Evolutionary conservation across 2,888 invertebrate species (phyloP).

Genomic region (Ectobius pallidus): DNA sequence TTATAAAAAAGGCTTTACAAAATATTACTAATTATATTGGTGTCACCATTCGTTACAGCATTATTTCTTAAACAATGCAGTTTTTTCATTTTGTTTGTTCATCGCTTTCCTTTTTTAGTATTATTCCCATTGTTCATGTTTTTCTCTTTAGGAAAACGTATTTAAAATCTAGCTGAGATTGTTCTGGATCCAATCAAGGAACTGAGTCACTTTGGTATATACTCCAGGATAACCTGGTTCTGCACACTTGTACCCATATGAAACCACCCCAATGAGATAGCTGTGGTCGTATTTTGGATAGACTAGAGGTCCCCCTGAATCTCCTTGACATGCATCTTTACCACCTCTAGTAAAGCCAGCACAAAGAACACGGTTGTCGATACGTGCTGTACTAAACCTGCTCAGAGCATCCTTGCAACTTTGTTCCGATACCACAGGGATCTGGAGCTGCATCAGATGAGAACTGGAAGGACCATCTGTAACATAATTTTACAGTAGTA

Average conservation of each 20-base stretch:
- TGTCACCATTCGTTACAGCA: too few species aligned
- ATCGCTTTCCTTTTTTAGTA: too few species aligned
- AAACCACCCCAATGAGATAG: constrained; percentile 71
- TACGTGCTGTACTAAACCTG: constrained; percentile 59
- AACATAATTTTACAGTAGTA: too few species aligned
- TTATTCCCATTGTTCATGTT: too few species aligned
- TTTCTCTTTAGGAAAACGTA: too few species aligned
- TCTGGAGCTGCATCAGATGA: constrained; percentile 68
- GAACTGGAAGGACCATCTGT: constrained; percentile 72
- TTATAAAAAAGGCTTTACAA: too few species aligned
- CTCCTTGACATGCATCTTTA: constrained; percentile 74
- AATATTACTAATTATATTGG: too few species aligned
- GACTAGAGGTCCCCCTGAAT: constrained; percentile 85
- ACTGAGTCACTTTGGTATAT: constrained; percentile 70
- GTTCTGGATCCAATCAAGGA: constrained; percentile 67
- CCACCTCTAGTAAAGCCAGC: constrained; percentile 70
- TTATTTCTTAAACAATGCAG: too few species aligned
- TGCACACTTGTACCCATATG: constrained; percentile 68
- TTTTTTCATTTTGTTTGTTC: too few species aligned
- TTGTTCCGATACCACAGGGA: constrained; percentile 70
- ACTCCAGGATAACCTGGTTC: constrained; percentile 70
- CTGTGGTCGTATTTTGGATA: constrained; percentile 56
- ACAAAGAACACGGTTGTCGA: constrained; percentile 71
- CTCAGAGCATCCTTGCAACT: constrained; percentile 65
- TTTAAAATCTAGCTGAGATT: too few species aligned